phyloP scores from a whole-genome alignment of 2,797 vertebrate species.

The Botia almorhae region DNA sequence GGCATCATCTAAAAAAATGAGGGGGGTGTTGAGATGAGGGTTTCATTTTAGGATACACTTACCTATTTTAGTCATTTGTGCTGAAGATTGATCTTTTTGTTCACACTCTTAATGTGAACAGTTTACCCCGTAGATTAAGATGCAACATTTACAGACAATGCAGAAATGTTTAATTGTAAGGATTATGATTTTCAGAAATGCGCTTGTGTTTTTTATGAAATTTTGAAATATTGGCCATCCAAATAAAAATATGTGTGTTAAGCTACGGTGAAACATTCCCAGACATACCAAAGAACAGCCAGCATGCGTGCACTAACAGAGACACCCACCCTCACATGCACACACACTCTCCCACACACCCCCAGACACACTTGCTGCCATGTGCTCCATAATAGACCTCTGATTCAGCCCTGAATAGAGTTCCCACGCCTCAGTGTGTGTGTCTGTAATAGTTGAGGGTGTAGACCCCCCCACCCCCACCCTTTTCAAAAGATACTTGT shows the following conservation, averaged over 20 bases:
- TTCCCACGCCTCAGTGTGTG: conserved; percentile 79
- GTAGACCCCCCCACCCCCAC: conserved; percentile 68
- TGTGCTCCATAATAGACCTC: conserved; percentile 78
- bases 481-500: conserved; percentile 48
- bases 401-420: conserved; percentile 77
- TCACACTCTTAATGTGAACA: not conserved
- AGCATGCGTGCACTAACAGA: conserved; percentile 53
- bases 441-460: conserved; percentile 71
- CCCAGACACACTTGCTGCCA: conserved; percentile 76
- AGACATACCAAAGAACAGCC: conserved; percentile 34
- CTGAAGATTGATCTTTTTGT: not conserved
- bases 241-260: conserved; percentile 17
- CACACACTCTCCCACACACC: conserved; percentile 58
- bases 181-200: not conserved
- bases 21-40: conserved; percentile 3
- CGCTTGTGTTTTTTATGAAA: not conserved
- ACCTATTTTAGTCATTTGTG: not conserved
- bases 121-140: not conserved
- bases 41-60: conserved; percentile 21
- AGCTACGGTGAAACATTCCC: conserved; percentile 26
- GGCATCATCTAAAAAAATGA: conserved; percentile 36
- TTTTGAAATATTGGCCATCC: not conserved
- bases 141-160: not conserved
- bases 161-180: not conserved
- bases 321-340: conserved; percentile 54